These are phyloP conservation scores for Thalassoma bifasciatum DNA, from an alignment of 2,113 vertebrate genomes.

Conservation along the genomic window DNA sequence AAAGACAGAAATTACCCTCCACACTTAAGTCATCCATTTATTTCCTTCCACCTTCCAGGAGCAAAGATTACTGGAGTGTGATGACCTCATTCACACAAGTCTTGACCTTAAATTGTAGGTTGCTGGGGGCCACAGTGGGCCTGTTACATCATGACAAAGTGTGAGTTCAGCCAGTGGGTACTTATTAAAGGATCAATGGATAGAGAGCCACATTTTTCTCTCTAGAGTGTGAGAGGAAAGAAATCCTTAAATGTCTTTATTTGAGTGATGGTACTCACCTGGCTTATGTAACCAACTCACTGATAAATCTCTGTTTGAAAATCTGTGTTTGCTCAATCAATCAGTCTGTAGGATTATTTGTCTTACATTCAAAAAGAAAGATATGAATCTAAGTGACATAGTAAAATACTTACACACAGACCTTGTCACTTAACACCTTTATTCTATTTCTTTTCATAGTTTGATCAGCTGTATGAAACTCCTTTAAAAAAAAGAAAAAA, in stretches of 20 bases:
- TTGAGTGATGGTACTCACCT: background rate
- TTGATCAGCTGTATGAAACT: background rate
- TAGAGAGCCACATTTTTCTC: background rate
- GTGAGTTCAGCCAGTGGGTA: background rate
- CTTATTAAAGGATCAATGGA: slow-evolving; percentile 8
- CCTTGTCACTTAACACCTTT: no score
- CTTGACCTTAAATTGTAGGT: slow-evolving; percentile 11
- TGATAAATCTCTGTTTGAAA: background rate
- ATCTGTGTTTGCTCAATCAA: background rate
- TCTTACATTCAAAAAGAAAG: background rate
- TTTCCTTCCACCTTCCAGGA: background rate
- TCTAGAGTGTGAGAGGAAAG: background rate
- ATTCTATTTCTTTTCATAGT: background rate
- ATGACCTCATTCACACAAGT: slow-evolving; percentile 10
- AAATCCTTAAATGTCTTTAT: background rate
- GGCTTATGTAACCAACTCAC: background rate
- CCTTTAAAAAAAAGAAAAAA: no score
- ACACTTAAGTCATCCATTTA: background rate
- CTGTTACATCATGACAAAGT: slow-evolving; percentile 18
- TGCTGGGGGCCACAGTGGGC: background rate
- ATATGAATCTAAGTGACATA: background rate
- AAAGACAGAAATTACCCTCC: background rate
- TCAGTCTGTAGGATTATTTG: background rate
- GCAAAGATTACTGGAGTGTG: background rate
- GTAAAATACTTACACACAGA: background rate